Evolutionary conservation across 2,888 invertebrate genomes (phyloP), one percentile per base, ranked within the genome.

Genomic region (Galeopsomyia nigrocyanea): DNA sequence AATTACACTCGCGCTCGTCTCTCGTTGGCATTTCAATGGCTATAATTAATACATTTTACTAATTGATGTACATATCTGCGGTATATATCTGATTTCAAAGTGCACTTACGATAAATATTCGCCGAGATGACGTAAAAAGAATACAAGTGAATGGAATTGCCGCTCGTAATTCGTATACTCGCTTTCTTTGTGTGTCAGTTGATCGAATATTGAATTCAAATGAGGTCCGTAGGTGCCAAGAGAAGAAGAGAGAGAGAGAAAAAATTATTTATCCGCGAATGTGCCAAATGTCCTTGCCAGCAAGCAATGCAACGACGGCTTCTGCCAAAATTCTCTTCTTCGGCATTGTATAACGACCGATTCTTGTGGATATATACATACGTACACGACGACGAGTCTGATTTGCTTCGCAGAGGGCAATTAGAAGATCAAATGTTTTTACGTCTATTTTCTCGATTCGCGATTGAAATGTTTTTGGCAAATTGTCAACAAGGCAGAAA

Each of bases 271-370:
- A 13, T 50, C n/a, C 53, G 39, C 26, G 71, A 74, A 64, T 71
- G 74, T 71, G 74, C 74, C 74, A 74, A 74, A 68, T 61, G 67
- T 71, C 64, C 60, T 68, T 71, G 74, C 71, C 71, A 74, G 67
- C 21, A 17, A 13, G 7, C n/a, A 19, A 39, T 26, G 22, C 39
- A 9, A 26, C 16, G 49, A 53, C 17, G 67, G 68, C 39, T 71
- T 19, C 60, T 71, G 74, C 71, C 74, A 71, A 74, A 68, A 26
- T 26, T 67, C 51, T 67, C 21, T 13, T 50, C 22, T 39, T 55
- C 57, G 58, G 22, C 53, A 56, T 65, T 51, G 21, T 62, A n/a
- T n/a, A 62, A 60, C 65, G 64, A 55, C 47, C 71, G 71, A 65
- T 69, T 61, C 47, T 65, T 17, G 10, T 10, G 53, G 57, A 71